A percentile compares a stretch with the other conserved stretches of the same genome.
These are phyloP conservation scores for Schlechtendalia chinensis DNA, from an alignment of 1,140 invertebrate genomes.

Conservation along the genomic window DNA sequence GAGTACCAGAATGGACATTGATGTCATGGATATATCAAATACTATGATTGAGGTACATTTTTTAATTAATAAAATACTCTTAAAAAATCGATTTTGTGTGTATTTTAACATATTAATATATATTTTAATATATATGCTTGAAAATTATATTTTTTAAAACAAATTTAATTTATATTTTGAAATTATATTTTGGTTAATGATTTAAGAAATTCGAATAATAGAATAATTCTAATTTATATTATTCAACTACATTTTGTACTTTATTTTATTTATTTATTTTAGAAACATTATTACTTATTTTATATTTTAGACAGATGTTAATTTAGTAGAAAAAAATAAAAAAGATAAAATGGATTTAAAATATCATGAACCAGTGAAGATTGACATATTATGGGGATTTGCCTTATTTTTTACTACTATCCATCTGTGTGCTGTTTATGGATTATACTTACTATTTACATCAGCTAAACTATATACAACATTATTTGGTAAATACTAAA, in stretches of 20 bases:
- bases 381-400: constrained; percentile 86
- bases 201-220: too few relatives aligned
- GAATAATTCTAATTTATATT: too few relatives aligned
- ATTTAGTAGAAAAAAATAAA: constrained; percentile 13
- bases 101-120: too few relatives aligned
- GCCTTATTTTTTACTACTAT: constrained; percentile 78
- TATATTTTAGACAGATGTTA: background rate
- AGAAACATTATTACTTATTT: background rate
- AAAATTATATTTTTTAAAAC: too few relatives aligned
- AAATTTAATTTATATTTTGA: too few relatives aligned
- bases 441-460: constrained; percentile 74
- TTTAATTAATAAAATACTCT: background rate
- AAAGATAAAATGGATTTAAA: background rate
- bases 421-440: constrained; percentile 81
- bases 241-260: too few relatives aligned
- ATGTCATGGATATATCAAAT: background rate
- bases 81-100: too few relatives aligned
- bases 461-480: constrained; percentile 75
- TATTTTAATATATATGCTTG: too few relatives aligned
- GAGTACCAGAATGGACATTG: background rate
- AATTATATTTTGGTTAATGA: too few relatives aligned
- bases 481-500: constrained; percentile 47
- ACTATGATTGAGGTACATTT: background rate
- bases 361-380: constrained; percentile 11
- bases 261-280: too few relatives aligned